Percentiles rank a stretch among this genome's conserved stretches.
phyloP scores from a whole-genome alignment of 2,888 invertebrate genomes.

The Lithophane ornitopus region DNA sequence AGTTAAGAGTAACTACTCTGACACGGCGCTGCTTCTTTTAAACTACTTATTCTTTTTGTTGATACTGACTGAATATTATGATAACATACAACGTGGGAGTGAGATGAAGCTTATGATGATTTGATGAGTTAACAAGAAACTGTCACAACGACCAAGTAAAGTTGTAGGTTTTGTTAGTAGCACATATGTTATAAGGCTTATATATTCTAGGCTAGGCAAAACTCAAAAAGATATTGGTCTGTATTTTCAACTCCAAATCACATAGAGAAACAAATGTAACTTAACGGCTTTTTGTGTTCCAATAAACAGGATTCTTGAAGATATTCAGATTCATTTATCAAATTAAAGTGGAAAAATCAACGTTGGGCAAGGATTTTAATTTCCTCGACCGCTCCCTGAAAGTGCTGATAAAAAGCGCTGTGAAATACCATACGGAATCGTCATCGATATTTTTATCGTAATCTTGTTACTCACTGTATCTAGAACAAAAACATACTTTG shows the following conservation, averaged over 20 bases:
- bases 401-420: conserved; percentile 72
- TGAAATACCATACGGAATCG: conserved; percentile 72
- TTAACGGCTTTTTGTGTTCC: background rate
- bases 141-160: background rate
- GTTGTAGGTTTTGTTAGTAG: background rate
- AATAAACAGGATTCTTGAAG: background rate
- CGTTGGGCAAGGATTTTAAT: conserved; percentile 35
- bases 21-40: background rate
- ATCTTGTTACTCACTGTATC: conserved; percentile 54
- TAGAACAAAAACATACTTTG: conserved; percentile 49
- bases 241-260: background rate
- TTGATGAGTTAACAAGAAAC: background rate
- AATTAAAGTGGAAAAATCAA: conserved; percentile 20
- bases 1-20: no score
- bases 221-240: background rate
- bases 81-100: background rate
- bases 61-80: no score
- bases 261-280: background rate
- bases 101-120: background rate
- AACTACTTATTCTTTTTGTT: background rate
- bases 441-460: conserved; percentile 77
- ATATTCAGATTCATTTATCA: conserved; percentile 9
- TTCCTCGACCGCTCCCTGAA: conserved; percentile 72
- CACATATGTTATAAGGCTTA: background rate
- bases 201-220: background rate